Conservation (phyloP, 2,113 vertebrate species). For the Aspiorhynchus laticeps region DNA sequence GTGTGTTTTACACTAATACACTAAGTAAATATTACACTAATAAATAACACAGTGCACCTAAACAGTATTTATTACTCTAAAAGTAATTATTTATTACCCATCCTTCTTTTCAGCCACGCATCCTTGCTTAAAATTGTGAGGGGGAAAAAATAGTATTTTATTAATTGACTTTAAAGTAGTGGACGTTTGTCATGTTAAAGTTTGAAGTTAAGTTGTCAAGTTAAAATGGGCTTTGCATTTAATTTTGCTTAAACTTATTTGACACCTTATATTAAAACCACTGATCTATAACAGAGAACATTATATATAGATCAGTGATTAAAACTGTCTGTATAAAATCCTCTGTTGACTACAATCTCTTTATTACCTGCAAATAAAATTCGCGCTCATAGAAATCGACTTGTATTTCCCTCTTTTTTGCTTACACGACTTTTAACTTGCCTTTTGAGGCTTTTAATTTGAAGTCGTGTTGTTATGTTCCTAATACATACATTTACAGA, state of each 20-base stretch:
- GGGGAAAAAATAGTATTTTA: not conserved
- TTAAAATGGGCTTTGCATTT: not conserved
- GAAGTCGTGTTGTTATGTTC: not conserved
- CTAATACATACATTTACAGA: not conserved
- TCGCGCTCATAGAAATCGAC: not conserved
- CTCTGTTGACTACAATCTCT: not conserved
- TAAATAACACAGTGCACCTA: not conserved
- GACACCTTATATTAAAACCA: not conserved
- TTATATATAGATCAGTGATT: too few species aligned
- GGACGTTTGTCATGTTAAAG: not conserved
- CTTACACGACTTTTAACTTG: not conserved
- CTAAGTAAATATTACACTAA: not conserved
- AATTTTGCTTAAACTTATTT: not conserved
- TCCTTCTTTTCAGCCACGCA: not conserved
- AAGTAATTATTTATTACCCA: not conserved
- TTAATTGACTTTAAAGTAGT: not conserved
- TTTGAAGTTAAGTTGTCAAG: too few species aligned
- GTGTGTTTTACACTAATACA: not conserved
- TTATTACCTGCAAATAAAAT: not conserved
- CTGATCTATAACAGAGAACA: too few species aligned
- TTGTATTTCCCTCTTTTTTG: not conserved
- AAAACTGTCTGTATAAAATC: not conserved
- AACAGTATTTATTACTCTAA: not conserved
- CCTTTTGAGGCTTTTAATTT: slow-evolving; percentile 12
- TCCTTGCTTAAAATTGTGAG: not conserved